Conservation (phyloP, 2,113 vertebrate genomes). For the Parotia lawesii region DNA sequence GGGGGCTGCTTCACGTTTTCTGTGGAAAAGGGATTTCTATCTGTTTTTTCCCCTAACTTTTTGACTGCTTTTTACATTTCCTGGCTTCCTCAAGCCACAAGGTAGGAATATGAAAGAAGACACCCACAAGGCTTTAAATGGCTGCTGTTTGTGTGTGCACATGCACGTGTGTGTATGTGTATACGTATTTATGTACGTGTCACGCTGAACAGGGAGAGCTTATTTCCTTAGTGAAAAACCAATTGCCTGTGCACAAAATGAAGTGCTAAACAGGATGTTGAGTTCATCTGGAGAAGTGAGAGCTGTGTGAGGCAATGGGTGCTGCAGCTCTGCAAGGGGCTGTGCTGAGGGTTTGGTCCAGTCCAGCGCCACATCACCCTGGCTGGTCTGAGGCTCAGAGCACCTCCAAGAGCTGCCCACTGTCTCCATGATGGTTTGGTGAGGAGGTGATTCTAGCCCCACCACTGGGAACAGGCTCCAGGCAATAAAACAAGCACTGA, state of each 20-base stretch:
- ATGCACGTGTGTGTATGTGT: neutral
- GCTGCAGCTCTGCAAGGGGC: neutral
- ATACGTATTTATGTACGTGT: neutral
- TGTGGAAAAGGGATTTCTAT: conserved; percentile 14
- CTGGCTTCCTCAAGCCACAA: conserved; percentile 17
- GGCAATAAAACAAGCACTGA: neutral
- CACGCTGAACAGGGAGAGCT: neutral
- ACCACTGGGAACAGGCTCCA: neutral
- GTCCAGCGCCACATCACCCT: rapidly evolving
- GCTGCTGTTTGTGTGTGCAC: neutral
- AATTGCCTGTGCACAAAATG: conserved; percentile 15
- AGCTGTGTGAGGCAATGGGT: neutral
- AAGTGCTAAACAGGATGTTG: conserved; percentile 48
- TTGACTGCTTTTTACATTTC: conserved; percentile 55
- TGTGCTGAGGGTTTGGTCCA: neutral
- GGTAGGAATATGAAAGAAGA: conserved; percentile 47
- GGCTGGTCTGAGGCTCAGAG: neutral
- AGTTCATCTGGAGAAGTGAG: conserved; percentile 16
- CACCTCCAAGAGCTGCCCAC: neutral
- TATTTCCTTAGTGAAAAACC: conserved; percentile 44
- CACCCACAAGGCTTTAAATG: neutral
- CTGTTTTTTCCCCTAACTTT: neutral
- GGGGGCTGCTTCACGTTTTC: neutral
- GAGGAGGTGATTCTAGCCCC: neutral
- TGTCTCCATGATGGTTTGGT: rapidly evolving